A percentile compares a stretch with the other conserved stretches of the same genome.
Conservation (phyloP, 2,797 vertebrate species). For the Coracias cyanogaster region DNA sequence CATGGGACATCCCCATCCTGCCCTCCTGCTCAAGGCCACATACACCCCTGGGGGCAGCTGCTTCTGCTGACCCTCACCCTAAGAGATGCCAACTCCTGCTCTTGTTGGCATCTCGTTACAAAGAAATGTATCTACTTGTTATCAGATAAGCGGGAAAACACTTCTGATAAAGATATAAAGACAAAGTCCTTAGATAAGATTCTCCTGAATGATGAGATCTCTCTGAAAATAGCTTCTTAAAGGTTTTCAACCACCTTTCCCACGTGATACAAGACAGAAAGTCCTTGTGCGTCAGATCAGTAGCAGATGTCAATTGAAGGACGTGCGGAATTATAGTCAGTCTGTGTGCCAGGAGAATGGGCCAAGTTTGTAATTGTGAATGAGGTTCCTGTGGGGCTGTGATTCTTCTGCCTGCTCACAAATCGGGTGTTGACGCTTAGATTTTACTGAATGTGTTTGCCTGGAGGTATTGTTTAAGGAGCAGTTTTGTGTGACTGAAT, state of each 20-base stretch:
- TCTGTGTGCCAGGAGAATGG: neutral
- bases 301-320: neutral
- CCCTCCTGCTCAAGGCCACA: neutral
- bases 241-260: neutral
- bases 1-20: neutral
- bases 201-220: neutral
- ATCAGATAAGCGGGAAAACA: neutral
- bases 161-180: neutral
- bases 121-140: rapidly evolving
- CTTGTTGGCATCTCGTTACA: neutral
- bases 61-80: rapidly evolving
- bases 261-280: rapidly evolving
- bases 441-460: neutral
- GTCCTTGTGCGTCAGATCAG: neutral
- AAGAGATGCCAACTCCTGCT: neutral
- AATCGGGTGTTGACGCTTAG: rapidly evolving
- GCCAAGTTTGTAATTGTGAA: neutral
- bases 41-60: neutral
- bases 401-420: neutral
- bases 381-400: neutral
- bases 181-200: neutral
- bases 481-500: neutral
- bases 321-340: neutral
- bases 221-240: neutral
- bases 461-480: neutral